Evolutionary conservation across 2,113 vertebrate genomes (phyloP).

Genomic region (Sialia sialis): DNA sequence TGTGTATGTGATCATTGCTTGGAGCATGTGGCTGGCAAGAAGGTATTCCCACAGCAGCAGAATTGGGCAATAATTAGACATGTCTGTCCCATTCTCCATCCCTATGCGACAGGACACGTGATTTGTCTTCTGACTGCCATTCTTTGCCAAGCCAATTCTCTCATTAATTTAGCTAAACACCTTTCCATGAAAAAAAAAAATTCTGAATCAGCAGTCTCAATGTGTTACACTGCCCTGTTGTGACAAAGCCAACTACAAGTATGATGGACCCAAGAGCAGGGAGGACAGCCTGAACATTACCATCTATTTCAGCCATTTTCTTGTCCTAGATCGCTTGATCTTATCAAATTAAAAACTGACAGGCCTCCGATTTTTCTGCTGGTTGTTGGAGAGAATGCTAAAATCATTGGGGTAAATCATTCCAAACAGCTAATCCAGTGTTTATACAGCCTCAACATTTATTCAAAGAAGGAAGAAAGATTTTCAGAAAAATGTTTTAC

Average conservation of each 20-base stretch:
- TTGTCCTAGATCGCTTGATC: not conserved
- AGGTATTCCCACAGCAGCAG: not conserved
- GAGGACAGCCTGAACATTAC: not conserved
- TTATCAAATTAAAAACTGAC: not conserved
- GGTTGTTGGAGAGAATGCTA: not conserved
- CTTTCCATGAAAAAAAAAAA: not conserved
- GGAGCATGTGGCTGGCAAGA: not conserved
- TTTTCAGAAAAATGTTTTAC: not conserved
- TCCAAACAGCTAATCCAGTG: not conserved
- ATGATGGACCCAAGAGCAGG: not conserved
- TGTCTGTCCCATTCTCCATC: not conserved
- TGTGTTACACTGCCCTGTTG: not conserved
- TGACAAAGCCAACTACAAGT: not conserved
- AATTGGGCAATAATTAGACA: conserved; percentile 26
- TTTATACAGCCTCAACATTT: not conserved
- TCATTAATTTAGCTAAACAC: conserved; percentile 26
- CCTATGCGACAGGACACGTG: not conserved
- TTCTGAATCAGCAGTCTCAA: conserved; percentile 3
- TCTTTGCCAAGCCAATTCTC: not conserved
- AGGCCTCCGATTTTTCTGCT: not conserved
- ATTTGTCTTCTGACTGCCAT: conserved; percentile 7
- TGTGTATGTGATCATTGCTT: not conserved
- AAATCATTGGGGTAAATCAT: not conserved
- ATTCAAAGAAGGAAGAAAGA: not conserved
- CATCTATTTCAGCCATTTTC: not conserved